Conservation (phyloP, 2,888 invertebrate species). For the Pyrrhosoma nymphula region DNA sequence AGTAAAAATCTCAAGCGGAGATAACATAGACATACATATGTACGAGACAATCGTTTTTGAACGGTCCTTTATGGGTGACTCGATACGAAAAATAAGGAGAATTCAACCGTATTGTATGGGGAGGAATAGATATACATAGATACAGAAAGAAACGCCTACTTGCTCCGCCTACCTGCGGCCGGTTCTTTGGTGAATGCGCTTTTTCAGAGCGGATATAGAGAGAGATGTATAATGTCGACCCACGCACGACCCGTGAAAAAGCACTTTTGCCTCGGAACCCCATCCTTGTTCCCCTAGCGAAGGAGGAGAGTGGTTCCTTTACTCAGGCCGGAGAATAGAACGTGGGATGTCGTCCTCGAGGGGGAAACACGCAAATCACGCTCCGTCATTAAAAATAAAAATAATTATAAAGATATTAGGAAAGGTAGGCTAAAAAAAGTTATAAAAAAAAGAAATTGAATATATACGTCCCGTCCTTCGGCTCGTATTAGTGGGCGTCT, state of each 20-base stretch:
- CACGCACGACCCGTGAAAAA: conserved; percentile 16
- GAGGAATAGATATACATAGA: neutral
- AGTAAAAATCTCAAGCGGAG: too few species aligned
- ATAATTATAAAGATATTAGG: neutral
- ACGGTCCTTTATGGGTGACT: too few species aligned
- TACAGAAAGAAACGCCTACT: neutral
- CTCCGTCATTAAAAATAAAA: neutral
- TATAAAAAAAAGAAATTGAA: neutral
- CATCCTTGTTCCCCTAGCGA: neutral
- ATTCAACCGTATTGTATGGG: too few species aligned
- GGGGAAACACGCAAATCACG: neutral
- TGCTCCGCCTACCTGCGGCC: neutral
- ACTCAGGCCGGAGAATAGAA: neutral
- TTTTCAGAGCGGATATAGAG: neutral
- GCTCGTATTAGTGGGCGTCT: neutral
- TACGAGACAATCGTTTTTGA: too few species aligned
- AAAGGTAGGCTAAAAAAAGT: neutral
- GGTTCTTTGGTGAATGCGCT: neutral
- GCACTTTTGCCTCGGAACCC: neutral
- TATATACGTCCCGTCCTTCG: neutral
- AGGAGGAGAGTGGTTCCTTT: neutral
- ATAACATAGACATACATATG: too few species aligned
- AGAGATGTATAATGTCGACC: neutral
- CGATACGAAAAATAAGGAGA: too few species aligned
- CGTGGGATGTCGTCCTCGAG: neutral